phyloP scores from a whole-genome alignment of 2,797 vertebrate species.

The Clarias fuscus region DNA sequence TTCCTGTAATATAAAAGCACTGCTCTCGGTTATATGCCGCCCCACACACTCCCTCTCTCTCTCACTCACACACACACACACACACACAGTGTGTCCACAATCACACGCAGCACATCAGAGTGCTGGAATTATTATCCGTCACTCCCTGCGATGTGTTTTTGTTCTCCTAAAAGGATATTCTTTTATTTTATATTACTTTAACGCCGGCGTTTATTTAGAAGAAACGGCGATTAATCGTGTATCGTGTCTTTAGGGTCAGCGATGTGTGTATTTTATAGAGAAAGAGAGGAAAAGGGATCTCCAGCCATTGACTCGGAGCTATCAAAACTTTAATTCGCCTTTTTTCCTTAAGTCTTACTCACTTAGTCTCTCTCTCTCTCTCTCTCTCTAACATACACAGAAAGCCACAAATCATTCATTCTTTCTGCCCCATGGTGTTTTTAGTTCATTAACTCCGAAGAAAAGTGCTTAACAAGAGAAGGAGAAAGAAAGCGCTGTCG shows the following conservation, averaged over 20 bases:
- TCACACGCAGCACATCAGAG: constrained; percentile 72
- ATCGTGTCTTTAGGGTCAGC: background rate
- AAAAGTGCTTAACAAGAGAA: constrained; percentile 74
- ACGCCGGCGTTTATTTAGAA: background rate
- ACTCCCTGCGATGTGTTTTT: constrained; percentile 47
- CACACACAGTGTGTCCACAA: constrained; percentile 64
- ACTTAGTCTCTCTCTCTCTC: constrained; percentile 14
- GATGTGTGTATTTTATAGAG: background rate
- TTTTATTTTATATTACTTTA: constrained; percentile 47
- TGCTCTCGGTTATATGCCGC: constrained; percentile 70
- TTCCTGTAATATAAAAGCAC: constrained; percentile 73
- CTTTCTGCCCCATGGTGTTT: constrained; percentile 61
- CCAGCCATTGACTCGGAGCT: background rate
- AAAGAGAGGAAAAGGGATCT: background rate
- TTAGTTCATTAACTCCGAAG: constrained; percentile 75
- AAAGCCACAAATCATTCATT: constrained; percentile 63
- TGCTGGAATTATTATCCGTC: constrained; percentile 58
- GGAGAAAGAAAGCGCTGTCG: constrained; percentile 66
- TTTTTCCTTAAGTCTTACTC: constrained; percentile 4
- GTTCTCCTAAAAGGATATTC: constrained; percentile 61
- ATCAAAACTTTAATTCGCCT: constrained; percentile 21
- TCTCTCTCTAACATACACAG: constrained; percentile 34
- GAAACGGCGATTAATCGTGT: background rate
- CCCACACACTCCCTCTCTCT: constrained; percentile 22
- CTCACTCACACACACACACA: background rate